Evolutionary conservation across 2,113 vertebrate species (phyloP), one percentile per base, ranked within the genome.

Genomic region (Dasyornis broadbenti): DNA sequence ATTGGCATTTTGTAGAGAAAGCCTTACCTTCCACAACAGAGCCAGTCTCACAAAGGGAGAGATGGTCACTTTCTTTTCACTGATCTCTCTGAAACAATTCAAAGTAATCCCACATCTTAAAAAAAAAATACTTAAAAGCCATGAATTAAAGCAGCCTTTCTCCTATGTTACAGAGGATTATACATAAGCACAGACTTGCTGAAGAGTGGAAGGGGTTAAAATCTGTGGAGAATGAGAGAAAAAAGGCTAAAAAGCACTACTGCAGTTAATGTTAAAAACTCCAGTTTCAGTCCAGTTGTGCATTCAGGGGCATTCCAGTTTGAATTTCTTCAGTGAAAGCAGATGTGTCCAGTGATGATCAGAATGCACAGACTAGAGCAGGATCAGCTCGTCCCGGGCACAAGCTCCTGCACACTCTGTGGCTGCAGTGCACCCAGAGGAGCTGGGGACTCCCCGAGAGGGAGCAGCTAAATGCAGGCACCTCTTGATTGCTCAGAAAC

Each of bases 221-320:
- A 68, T 40, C 42, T 47, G 40, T 33, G 27, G 20, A 71, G 42
- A 92, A 69, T 13, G 42, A 73, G 45, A 54, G 42, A 63, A 84
- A 91, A 44, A 18, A 40, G 19, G 28, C n/a, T 80, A 53, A 93
- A 79, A 79, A 50, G 26, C 66, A 63, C 23, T 50, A 53, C 28
- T 50, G 52, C 35, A 59, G 21, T 76, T 79, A 60, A 79, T 3
- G 31, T 63, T 79, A 64, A 92, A 91, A 95, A 45, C 63, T 79
- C 59, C 60, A 54, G 70, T 90, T 95, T 92, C 68, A 80, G 79
- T 28, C 64, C 24, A 64, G 92, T 90, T 84, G 80, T 73, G 83
- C 80, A 63, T 47, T 76, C 63, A 66, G 60, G 84, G 27, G 39
- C 71, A 69, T 83, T 86, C 52, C 2, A 12, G 33, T 89, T 71